Conservation (phyloP, 2,113 vertebrate genomes). For the Dolichotis patagonum region DNA sequence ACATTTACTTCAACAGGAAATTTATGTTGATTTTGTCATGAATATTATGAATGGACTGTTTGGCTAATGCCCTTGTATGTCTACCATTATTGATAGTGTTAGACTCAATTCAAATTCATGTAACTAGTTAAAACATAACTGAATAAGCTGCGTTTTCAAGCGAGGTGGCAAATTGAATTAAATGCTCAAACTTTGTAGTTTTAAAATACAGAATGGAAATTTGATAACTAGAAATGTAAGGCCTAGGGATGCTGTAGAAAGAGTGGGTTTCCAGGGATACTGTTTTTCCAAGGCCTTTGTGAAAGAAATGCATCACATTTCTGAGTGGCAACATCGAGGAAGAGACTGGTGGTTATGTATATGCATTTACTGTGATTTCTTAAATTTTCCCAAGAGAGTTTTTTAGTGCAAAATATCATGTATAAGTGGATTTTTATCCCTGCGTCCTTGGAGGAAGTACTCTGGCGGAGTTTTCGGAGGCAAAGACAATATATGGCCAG, state of each 20-base stretch:
- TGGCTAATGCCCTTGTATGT: background rate
- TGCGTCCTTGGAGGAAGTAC: background rate
- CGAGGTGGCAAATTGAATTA: background rate
- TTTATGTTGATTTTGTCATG: constrained; percentile 40
- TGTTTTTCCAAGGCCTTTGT: background rate
- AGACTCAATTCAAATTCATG: constrained; percentile 23
- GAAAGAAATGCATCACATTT: constrained; percentile 28
- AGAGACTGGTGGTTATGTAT: background rate
- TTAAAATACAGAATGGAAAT: constrained; percentile 13
- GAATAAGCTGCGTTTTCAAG: background rate
- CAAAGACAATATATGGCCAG: background rate
- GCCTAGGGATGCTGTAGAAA: background rate
- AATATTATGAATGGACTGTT: background rate
- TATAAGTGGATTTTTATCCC: background rate
- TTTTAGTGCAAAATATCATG: background rate
- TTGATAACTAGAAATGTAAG: background rate
- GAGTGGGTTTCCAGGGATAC: background rate
- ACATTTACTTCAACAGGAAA: background rate
- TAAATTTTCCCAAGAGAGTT: background rate
- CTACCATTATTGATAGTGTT: constrained; percentile 1
- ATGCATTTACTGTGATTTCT: background rate
- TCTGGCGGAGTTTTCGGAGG: background rate
- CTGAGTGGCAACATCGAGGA: background rate
- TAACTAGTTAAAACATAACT: constrained; percentile 32
- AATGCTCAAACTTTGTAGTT: background rate